Conservation (phyloP, 2,888 invertebrate species). For the Lydus trimaculatus region DNA sequence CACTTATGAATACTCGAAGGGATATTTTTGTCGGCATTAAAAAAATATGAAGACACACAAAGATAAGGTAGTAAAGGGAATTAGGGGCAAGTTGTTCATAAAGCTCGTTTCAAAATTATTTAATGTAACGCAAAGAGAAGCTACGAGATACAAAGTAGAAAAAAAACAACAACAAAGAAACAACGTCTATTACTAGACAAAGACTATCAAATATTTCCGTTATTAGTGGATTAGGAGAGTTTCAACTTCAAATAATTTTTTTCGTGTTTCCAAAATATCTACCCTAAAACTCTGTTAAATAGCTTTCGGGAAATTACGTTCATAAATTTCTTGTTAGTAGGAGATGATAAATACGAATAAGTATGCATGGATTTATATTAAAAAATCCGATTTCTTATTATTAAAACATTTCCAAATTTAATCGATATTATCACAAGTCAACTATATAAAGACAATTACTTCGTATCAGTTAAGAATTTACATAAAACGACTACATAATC, state of each 20-base stretch:
- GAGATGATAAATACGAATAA: background rate
- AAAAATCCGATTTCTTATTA: background rate
- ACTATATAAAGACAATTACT: background rate
- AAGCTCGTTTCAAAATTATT: slow-evolving; percentile 1
- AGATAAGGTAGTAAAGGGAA: background rate
- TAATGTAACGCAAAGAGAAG: background rate
- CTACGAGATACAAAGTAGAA: background rate
- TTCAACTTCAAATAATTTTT: background rate
- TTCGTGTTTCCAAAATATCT: no score
- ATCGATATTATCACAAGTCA: background rate
- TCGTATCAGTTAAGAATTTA: background rate
- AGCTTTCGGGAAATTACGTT: slow-evolving; percentile 1
- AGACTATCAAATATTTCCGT: background rate
- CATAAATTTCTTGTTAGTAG: background rate
- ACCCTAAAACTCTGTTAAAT: no score
- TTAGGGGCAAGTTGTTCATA: background rate
- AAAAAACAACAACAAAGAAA: background rate
- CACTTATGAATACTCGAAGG: slow-evolving; percentile 12
- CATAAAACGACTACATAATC: background rate
- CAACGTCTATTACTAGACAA: background rate
- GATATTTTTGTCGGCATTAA: slow-evolving; percentile 12
- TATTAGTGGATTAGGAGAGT: background rate
- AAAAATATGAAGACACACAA: slow-evolving; percentile 1
- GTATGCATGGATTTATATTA: background rate
- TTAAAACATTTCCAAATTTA: background rate